Conservation (phyloP, 2,113 vertebrate species). For the Hemibagrus wyckioides region DNA sequence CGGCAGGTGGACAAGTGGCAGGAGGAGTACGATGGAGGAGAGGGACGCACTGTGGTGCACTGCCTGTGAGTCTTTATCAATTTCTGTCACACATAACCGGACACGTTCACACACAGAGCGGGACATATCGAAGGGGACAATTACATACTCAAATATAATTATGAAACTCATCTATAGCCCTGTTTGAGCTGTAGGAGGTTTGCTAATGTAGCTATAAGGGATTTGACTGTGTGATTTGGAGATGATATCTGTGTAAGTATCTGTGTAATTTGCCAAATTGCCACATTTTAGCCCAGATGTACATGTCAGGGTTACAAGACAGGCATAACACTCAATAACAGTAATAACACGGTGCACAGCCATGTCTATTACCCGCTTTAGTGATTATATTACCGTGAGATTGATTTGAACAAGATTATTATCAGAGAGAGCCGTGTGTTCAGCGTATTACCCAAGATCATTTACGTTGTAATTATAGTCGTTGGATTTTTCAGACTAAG, state of each 20-base stretch:
- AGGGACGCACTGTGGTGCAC: constrained; percentile 87
- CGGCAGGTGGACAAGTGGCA: constrained; percentile 91
- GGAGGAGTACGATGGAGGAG: constrained; percentile 86
- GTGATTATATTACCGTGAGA: constrained; percentile 8
- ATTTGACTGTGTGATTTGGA: background rate
- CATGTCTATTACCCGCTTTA: constrained; percentile 7
- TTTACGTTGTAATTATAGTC: constrained; percentile 7
- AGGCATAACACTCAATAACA: constrained; percentile 8
- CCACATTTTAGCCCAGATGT: background rate
- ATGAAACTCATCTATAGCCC: background rate
- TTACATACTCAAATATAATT: background rate
- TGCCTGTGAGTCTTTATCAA: constrained; percentile 78
- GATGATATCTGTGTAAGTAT: background rate
- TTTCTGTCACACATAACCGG: background rate
- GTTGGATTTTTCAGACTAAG: background rate
- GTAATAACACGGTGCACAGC: constrained; percentile 11
- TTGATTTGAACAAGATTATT: constrained; percentile 23
- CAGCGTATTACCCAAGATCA: background rate
- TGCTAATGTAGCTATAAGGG: background rate
- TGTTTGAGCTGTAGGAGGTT: background rate
- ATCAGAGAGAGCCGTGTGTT: background rate
- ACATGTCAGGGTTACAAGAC: constrained; percentile 2
- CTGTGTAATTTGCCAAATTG: background rate
- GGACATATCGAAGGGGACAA: background rate
- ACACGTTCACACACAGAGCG: background rate